Base-by-base conservation (phyloP, 2,888 invertebrate species). In the Podotricha telesiphe region DNA sequence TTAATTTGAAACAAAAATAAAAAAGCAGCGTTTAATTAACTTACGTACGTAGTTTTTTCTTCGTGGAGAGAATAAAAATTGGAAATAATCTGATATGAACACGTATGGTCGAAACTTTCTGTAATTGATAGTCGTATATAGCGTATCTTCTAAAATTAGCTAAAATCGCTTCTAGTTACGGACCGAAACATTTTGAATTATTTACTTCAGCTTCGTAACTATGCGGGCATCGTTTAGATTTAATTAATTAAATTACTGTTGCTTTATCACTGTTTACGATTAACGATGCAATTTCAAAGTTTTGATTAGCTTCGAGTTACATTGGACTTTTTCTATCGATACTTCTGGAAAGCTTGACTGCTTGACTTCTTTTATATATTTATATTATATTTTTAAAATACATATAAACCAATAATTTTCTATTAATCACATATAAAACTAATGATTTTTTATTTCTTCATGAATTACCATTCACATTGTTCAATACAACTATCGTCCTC, bases 81-180 rank as follows among this genome's bases (percentile, higher is more conserved):
- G 6, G 6, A 28, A 28, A 28, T 28, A 28, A 28, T 28, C 28
- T 28, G 28, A 28, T 5, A 5, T 5, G 2, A 28, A 28, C 28
- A 28, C 15, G 58, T 66, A 55, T 19, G 58, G 42, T 45, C 20
- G 19, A 66, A 40, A n/a, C 19, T 42, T 59, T 28, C 48, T 51
- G 42, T 61, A 67, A 61, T 61, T 67, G 51, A 61, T 67, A 67
- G 40, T 67, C n/a, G n/a, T n/a, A n/a, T n/a, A n/a, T 61, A 48
- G 59, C 63, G 58, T 59, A 63, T 58, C 40, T 42, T 55, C 58
- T 40, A 68, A 69, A 69, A 72, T 72, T 68, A 68, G 72, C 50
- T 72, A 70, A 59, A 68, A 70, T 61, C 61, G 65, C n/a, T 63
- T 66, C 28, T 61, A 68, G 62, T 65, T 68, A 68, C 73, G 65